Evolutionary conservation across 1,140 invertebrate genomes (phyloP), one percentile per base, ranked within the genome.

Genomic region (Linepithema humile): DNA sequence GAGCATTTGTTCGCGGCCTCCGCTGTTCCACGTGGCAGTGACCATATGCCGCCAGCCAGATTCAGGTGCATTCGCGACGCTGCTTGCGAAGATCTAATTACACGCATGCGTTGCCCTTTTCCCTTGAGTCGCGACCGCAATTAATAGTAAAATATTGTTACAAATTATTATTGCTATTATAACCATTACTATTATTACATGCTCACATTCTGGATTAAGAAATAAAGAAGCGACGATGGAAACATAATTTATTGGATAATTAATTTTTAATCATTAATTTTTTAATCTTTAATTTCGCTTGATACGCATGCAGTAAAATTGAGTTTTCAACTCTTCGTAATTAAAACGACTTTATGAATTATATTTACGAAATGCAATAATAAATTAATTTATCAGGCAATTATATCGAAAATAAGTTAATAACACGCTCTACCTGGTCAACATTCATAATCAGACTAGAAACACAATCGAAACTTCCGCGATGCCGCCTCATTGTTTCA

Each of bases 21-120:
- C 45, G 10, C 17, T 2, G 20, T 15, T 45, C 53, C 40, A 26
- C 43, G 43, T 50, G 43, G 20, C 35, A 20, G 20, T 67, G 74
- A 40, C 55, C 38, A 50, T 65, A 50, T 69, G 72, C 59, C 55
- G 26, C 57, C 43, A 53, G 55, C 57, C 43, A 53, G 55, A 50
- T 86, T 75, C 85, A 84, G 62, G 57, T 84, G 86, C 62, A 43
- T 35, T 26, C 40, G 48, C 48, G 45, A 48, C 64, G 15, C 48
- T 20, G 45, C 15, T 35, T 26, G 73, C 29, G 17, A 53, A 38
- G 35, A 69, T 80, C 23, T 55, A 80, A 80, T 80, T 70, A 70
- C 23, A 55, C 0, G 64, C 35, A 26, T 5, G 45, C 26, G 26
- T 70, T 55, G 12, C 4, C 26, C 48, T 29, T 38, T 57, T 69